Conservation (phyloP, 1,140 invertebrate genomes). For the Drosophila leontia region DNA sequence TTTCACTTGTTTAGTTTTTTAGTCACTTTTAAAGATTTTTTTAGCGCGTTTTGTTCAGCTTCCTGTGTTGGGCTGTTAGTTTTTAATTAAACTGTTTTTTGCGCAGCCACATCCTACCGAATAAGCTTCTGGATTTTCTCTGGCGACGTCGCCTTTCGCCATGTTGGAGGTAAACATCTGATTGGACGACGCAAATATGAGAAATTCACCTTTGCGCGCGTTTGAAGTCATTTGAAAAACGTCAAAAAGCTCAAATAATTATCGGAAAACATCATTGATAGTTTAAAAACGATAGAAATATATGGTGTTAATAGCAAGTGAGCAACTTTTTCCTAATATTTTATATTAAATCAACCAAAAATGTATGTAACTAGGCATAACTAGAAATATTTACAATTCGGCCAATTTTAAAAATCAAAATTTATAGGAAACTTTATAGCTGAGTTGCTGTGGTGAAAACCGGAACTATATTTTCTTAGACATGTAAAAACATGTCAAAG, state of each 20-base stretch:
- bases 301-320: too few species aligned
- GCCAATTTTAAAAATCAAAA: too few species aligned
- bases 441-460: too few species aligned
- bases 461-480: too few species aligned
- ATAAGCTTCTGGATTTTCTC: constrained; percentile 9
- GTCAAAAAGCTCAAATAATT: not conserved
- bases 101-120: constrained; percentile 16
- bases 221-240: not conserved
- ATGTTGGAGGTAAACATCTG: constrained; percentile 4
- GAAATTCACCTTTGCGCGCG: not conserved
- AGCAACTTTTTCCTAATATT: too few species aligned
- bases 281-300: too few species aligned
- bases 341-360: too few species aligned
- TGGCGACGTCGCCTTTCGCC: not conserved
- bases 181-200: not conserved
- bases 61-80: not conserved
- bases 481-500: too few species aligned
- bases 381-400: too few species aligned
- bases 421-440: too few species aligned
- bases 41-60: constrained; percentile 2
- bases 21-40: constrained; percentile 26
- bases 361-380: too few species aligned
- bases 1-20: constrained; percentile 1
- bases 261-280: not conserved
- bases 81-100: constrained; percentile 2